A percentile compares a stretch with the other conserved stretches of the same genome.
Conservation (phyloP, 1,140 invertebrate species). For the Limonius californicus region DNA sequence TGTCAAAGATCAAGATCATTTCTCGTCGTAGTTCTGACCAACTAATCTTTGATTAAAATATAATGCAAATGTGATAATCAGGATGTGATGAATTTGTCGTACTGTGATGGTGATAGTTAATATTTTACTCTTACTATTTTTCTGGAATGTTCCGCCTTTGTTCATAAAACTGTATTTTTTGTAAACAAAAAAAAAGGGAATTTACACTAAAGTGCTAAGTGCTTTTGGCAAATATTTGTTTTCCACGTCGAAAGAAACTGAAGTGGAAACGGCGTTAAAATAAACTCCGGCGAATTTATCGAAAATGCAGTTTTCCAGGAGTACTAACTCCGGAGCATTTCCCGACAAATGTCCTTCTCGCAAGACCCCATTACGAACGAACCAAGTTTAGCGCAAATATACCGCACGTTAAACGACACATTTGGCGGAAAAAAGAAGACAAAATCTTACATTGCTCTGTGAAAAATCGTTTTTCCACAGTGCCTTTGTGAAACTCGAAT, state of each 20-base stretch:
- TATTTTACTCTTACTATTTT: too few species aligned
- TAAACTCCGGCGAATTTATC: neutral
- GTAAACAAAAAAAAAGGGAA: too few species aligned
- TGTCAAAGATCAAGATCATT: too few species aligned
- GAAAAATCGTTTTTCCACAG: neutral
- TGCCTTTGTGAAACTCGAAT: neutral
- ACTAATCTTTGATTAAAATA: too few species aligned
- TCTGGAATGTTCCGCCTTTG: too few species aligned
- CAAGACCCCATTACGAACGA: neutral
- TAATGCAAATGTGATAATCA: too few species aligned
- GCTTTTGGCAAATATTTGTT: neutral
- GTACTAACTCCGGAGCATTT: neutral
- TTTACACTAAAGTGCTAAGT: too few species aligned
- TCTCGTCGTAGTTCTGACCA: too few species aligned
- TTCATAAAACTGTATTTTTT: too few species aligned
- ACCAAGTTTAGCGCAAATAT: neutral
- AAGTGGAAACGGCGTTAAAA: neutral
- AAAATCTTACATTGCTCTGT: neutral
- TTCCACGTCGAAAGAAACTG: neutral
- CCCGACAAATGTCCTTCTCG: neutral
- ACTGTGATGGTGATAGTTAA: too few species aligned
- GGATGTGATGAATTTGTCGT: too few species aligned
- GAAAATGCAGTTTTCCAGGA: neutral
- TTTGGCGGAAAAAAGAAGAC: neutral
- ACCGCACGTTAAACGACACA: neutral